Percentiles rank a stretch among this genome's conserved stretches.
phyloP scores from a whole-genome alignment of 1,140 invertebrate genomes.

The Papilio aristodemus region DNA sequence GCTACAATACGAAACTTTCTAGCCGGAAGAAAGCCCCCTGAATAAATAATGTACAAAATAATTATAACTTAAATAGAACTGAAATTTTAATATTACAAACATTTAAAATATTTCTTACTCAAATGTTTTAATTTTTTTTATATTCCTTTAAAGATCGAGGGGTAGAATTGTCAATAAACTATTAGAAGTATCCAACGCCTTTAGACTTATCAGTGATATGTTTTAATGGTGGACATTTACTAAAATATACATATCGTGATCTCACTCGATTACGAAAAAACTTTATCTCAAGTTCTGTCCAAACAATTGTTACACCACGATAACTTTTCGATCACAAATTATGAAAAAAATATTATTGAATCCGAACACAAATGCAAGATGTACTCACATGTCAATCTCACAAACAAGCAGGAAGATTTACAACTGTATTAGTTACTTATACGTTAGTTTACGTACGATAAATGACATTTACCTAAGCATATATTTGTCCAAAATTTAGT shows the following conservation, averaged over 20 bases:
- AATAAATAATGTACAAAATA: too few species aligned
- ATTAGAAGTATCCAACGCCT: neutral
- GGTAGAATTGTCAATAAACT: neutral
- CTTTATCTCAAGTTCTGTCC: neutral
- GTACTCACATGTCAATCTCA: constrained; percentile 7
- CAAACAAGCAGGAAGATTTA: neutral
- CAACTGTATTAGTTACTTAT: constrained; percentile 13
- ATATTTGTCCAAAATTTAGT: constrained; percentile 39
- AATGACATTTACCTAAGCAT: constrained; percentile 23
- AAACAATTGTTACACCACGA: neutral
- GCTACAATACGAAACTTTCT: too few species aligned
- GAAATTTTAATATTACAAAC: too few species aligned
- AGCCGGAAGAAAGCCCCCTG: too few species aligned
- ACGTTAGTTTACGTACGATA: neutral
- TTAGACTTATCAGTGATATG: neutral
- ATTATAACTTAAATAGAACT: too few species aligned
- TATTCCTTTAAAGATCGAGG: neutral
- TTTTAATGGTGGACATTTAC: neutral
- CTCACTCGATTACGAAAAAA: neutral
- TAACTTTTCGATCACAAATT: neutral
- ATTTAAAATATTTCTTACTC: neutral
- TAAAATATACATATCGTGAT: neutral
- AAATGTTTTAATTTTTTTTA: neutral
- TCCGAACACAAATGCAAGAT: neutral
- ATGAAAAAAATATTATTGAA: neutral